Evolutionary conservation across 2,113 vertebrate species (phyloP).

Genomic region (Lophochroa leadbeateri): DNA sequence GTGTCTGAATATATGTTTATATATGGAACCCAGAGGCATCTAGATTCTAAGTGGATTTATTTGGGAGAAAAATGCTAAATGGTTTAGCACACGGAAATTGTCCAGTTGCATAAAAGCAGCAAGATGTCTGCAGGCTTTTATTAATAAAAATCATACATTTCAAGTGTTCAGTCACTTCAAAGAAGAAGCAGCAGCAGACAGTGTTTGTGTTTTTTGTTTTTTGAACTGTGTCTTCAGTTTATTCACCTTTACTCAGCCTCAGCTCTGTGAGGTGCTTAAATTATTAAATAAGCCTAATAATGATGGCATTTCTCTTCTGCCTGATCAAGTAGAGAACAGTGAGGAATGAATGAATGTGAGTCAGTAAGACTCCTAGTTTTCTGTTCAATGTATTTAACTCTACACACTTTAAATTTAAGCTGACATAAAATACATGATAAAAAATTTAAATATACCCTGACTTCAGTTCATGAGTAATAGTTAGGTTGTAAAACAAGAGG

Average conservation of each 20-base stretch:
- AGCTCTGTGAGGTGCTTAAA: background rate
- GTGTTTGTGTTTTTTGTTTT: accelerated
- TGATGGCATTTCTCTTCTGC: background rate
- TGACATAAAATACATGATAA: background rate
- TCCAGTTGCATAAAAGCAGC: background rate
- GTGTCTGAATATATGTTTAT: background rate
- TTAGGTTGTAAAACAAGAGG: background rate
- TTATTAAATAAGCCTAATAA: background rate
- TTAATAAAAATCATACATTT: background rate
- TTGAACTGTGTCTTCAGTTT: background rate
- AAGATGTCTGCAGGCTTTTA: background rate
- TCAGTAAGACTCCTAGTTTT: background rate
- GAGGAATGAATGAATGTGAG: background rate
- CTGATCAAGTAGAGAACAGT: background rate
- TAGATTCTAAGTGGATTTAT: background rate
- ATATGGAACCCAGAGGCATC: background rate
- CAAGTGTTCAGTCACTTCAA: background rate
- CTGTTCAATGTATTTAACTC: background rate
- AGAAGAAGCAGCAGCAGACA: background rate
- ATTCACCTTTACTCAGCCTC: background rate
- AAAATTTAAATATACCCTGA: background rate
- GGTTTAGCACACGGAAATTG: background rate
- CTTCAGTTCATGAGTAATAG: background rate
- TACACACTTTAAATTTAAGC: background rate
- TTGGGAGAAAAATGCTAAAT: background rate